phyloP scores from a whole-genome alignment of 2,113 vertebrate genomes.

The Myrmophylax atrothorax region DNA sequence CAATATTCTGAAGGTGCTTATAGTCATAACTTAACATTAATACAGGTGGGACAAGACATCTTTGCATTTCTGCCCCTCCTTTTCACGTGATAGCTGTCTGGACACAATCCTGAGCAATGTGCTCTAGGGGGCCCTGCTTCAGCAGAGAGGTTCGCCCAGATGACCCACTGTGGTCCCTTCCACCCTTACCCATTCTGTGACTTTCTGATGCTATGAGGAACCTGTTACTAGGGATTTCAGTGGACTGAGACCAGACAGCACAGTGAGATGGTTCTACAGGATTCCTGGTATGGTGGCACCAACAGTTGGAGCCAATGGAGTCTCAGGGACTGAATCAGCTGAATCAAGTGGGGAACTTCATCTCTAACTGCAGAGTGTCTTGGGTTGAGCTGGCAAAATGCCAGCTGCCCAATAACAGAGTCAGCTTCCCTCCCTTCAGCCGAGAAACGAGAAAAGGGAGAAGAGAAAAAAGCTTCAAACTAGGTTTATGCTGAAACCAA shows the following conservation, averaged over 20 bases:
- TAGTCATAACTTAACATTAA: too few species aligned
- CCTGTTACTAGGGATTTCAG: rapidly evolving
- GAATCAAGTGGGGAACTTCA: rapidly evolving
- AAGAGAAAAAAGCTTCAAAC: too few species aligned
- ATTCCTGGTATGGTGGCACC: not conserved
- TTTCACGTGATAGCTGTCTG: not conserved
- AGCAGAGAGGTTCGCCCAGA: not conserved
- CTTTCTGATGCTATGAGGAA: not conserved
- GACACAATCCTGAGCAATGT: not conserved
- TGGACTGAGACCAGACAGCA: not conserved
- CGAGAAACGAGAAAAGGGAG: too few species aligned
- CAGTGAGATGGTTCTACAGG: not conserved
- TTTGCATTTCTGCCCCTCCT: too few species aligned
- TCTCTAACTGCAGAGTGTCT: not conserved
- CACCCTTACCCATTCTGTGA: not conserved
- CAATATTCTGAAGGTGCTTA: too few species aligned
- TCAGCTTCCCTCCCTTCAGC: too few species aligned
- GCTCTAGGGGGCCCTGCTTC: not conserved
- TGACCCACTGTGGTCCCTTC: not conserved
- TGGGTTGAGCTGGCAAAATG: too few species aligned
- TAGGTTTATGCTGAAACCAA: too few species aligned
- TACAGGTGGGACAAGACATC: too few species aligned
- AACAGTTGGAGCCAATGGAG: not conserved
- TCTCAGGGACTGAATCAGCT: not conserved
- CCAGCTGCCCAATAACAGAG: too few species aligned